These are phyloP conservation scores for Drosophila hamatofila DNA, from an alignment of 2,888 invertebrate species.

Conservation along the genomic window DNA sequence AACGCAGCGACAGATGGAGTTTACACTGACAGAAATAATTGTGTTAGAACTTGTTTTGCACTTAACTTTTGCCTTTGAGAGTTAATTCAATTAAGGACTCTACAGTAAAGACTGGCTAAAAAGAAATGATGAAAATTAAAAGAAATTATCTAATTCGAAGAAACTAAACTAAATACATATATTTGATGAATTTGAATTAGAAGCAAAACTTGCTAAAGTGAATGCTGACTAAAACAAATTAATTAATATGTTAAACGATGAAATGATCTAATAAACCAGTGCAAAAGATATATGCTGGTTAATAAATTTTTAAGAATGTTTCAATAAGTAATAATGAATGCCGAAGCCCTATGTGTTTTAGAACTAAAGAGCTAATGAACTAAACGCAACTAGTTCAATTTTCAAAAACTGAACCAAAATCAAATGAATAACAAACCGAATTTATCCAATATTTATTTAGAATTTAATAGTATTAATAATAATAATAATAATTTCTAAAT, in stretches of 20 bases:
- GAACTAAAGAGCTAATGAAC: not conserved
- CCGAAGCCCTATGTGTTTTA: no score
- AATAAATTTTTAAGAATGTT: no score
- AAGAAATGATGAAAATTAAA: not conserved
- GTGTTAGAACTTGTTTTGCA: conserved; percentile 42
- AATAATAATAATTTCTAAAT: not conserved
- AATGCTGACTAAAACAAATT: no score
- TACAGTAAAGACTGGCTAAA: not conserved
- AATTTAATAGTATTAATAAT: no score
- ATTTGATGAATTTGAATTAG: no score
- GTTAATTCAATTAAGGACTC: conserved; percentile 22
- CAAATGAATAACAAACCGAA: not conserved
- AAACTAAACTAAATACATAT: no score
- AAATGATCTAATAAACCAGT: no score
- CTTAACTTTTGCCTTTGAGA: conserved; percentile 19
- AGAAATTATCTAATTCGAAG: no score
- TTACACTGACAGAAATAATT: conserved; percentile 63
- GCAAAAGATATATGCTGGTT: no score
- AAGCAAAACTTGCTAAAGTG: no score
- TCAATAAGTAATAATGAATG: no score
- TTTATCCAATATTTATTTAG: not conserved
- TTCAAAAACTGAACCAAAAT: not conserved
- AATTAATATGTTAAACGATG: no score
- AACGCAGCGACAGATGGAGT: conserved; percentile 11
- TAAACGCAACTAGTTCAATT: not conserved